A percentile compares a stretch with the other conserved stretches of the same genome.
These are phyloP conservation scores for Amiota communis DNA, from an alignment of 2,888 invertebrate species.

Conservation along the genomic window DNA sequence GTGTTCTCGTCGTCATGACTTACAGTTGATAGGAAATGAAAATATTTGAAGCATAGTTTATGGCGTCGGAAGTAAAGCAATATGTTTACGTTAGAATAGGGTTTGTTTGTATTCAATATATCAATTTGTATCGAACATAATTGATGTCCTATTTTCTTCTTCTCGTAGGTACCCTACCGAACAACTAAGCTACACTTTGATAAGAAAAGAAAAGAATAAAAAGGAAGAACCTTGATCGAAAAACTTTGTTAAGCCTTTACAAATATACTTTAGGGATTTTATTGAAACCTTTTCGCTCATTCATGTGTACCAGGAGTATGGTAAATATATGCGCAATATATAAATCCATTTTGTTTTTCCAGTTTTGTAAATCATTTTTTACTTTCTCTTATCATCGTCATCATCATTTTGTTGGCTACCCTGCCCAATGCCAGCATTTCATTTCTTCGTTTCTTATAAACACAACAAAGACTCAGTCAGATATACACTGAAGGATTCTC, in stretches of 20 bases:
- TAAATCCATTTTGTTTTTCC: no score
- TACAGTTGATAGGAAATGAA: background rate
- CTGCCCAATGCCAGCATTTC: no score
- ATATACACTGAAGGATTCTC: no score
- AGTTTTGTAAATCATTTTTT: no score
- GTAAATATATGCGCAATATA: background rate
- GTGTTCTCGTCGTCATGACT: background rate
- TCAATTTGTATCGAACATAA: constrained; percentile 30
- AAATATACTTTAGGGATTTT: constrained; percentile 24
- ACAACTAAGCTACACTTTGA: background rate
- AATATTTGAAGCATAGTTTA: constrained; percentile 14
- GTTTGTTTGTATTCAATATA: constrained; percentile 8
- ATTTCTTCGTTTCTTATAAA: no score
- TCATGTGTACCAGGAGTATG: background rate
- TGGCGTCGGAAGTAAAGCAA: background rate
- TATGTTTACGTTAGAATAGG: background rate
- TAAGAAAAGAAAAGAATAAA: no score
- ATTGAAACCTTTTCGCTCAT: background rate
- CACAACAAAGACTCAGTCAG: no score
- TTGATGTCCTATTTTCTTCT: constrained; percentile 28
- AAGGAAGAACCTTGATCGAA: constrained; percentile 18
- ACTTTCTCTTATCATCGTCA: no score
- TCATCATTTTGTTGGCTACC: no score
- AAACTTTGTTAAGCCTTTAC: constrained; percentile 28
- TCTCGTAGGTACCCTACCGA: constrained; percentile 8